Conservation (phyloP, 92 coral and sea anemone genomes). For the Zoanthus solanderi region DNA sequence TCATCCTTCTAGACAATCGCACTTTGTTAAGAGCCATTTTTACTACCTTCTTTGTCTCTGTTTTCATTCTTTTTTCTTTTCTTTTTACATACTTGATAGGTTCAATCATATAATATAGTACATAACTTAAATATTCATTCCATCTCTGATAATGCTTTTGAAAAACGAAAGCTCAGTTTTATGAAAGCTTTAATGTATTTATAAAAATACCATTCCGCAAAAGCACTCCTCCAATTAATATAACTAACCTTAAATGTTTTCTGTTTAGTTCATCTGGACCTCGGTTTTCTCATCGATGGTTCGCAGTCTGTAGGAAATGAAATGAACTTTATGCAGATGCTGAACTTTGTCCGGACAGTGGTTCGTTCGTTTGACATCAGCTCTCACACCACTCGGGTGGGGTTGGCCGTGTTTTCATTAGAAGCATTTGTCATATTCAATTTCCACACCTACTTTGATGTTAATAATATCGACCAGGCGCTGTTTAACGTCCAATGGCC, state of each 20-base stretch:
- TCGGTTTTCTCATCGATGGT: slow-evolving; percentile 94
- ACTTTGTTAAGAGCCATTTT: too few species aligned
- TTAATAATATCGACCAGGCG: slow-evolving; percentile 81
- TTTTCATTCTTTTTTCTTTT: too few species aligned
- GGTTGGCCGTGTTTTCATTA: slow-evolving; percentile 83
- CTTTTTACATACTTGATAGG: too few species aligned
- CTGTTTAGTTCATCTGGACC: slow-evolving; percentile 76
- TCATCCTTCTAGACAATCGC: too few species aligned
- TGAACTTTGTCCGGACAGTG: slow-evolving; percentile 86
- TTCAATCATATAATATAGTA: too few species aligned
- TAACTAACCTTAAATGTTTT: background rate
- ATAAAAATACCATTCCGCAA: too few species aligned
- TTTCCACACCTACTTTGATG: slow-evolving; percentile 89
- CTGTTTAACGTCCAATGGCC: slow-evolving; percentile 81
- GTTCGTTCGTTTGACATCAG: slow-evolving; percentile 82
- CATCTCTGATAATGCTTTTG: too few species aligned
- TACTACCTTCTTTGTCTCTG: too few species aligned
- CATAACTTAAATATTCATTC: too few species aligned
- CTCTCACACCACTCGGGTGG: slow-evolving; percentile 73
- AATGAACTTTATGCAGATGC: slow-evolving; percentile 85
- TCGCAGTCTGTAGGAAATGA: slow-evolving; percentile 84
- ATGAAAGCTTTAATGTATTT: too few species aligned
- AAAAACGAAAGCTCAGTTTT: too few species aligned
- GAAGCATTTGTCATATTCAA: slow-evolving; percentile 89
- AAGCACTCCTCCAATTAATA: too few species aligned